These are phyloP conservation scores for Daphoenositta chrysoptera DNA, from an alignment of 2,113 vertebrate species.

Conservation along the genomic window DNA sequence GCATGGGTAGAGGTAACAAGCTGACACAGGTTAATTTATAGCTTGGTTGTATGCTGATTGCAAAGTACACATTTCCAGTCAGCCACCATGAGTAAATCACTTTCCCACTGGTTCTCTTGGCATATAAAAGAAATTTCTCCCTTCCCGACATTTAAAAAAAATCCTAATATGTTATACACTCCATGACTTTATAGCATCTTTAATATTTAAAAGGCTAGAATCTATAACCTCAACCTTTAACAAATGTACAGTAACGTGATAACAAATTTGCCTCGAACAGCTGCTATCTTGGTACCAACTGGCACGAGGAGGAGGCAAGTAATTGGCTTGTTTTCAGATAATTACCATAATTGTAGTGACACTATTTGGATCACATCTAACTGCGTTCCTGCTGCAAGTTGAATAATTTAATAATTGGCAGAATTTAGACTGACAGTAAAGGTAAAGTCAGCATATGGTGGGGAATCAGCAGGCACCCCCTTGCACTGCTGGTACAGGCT, in stretches of 20 bases:
- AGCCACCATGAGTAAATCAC: constrained; percentile 39
- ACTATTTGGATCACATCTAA: constrained; percentile 60
- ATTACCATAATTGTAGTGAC: constrained; percentile 66
- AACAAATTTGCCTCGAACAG: constrained; percentile 57
- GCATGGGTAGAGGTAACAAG: background rate
- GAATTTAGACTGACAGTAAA: constrained; percentile 61
- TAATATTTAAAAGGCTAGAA: constrained; percentile 57
- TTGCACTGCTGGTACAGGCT: background rate
- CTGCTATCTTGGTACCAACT: constrained; percentile 63
- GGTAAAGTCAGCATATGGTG: constrained; percentile 52
- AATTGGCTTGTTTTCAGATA: constrained; percentile 68
- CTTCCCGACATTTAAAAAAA: constrained; percentile 52
- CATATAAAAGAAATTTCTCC: constrained; percentile 40
- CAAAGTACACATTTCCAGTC: constrained; percentile 40
- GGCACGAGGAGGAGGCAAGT: constrained; percentile 37
- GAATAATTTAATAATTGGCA: constrained; percentile 60
- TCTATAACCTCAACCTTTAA: constrained; percentile 61
- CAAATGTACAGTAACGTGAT: constrained; percentile 38
- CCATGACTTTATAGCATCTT: constrained; percentile 48
- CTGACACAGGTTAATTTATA: constrained; percentile 38
- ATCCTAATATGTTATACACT: background rate
- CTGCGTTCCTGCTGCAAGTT: constrained; percentile 44
- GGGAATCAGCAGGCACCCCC: background rate
- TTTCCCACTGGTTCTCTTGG: constrained; percentile 15
- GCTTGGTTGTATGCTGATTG: constrained; percentile 20